Evolutionary conservation across 2,797 vertebrate species (phyloP).

Genomic region (Mareca strepera): DNA sequence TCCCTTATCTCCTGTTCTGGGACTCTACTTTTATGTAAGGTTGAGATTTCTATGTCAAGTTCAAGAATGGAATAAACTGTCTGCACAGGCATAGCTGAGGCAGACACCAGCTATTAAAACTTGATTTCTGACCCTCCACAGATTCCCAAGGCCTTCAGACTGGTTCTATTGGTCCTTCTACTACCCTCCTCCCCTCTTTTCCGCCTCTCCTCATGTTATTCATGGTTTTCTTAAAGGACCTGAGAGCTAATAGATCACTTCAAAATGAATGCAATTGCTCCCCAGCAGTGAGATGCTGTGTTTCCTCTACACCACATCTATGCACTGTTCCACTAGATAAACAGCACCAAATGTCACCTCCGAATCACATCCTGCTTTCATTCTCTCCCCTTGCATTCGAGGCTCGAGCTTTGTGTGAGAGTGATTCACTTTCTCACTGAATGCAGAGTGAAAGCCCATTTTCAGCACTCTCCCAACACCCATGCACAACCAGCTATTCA

Average conservation of each 20-base stretch:
- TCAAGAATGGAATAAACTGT: background rate
- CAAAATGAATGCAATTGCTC: conserved; percentile 41
- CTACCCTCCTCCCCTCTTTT: background rate
- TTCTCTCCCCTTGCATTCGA: conserved; percentile 31
- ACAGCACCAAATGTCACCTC: conserved; percentile 65
- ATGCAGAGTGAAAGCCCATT: conserved; percentile 61
- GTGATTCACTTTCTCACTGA: conserved; percentile 65
- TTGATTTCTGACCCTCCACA: background rate
- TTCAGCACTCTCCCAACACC: conserved; percentile 64
- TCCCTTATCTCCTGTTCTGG: background rate
- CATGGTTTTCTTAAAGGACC: conserved; percentile 27
- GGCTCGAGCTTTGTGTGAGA: conserved; percentile 56
- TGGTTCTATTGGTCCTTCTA: background rate
- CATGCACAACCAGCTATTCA: conserved; percentile 64
- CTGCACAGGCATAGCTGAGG: background rate
- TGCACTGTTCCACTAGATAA: conserved; percentile 60
- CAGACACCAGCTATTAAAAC: background rate
- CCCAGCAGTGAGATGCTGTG: conserved; percentile 23
- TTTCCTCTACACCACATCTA: conserved; percentile 5
- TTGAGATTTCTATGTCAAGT: background rate
- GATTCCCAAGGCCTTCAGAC: background rate
- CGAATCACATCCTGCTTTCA: conserved; percentile 71
- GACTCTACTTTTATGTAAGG: background rate
- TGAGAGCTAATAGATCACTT: conserved; percentile 58
- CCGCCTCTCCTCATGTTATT: conserved; percentile 23